phyloP scores from a whole-genome alignment of 2,113 vertebrate species.

The Callipepla squamata region DNA sequence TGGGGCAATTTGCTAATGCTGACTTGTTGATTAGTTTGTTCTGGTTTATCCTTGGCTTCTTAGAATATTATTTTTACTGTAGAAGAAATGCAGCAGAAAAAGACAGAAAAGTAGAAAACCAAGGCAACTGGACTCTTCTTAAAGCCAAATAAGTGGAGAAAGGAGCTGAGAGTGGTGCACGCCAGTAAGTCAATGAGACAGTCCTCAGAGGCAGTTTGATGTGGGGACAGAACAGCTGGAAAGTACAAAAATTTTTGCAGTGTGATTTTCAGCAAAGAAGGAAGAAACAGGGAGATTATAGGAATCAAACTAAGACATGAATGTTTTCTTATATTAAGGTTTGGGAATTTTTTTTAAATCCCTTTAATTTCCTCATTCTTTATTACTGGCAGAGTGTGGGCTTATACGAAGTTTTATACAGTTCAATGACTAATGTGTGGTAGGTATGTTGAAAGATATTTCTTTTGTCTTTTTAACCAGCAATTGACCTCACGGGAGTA shows the following conservation, averaged over 20 bases:
- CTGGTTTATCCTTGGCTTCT: background rate
- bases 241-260: background rate
- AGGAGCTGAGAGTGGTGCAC: background rate
- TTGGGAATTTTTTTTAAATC: background rate
- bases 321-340: background rate
- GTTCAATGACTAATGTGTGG: background rate
- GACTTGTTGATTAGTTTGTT: background rate
- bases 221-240: background rate
- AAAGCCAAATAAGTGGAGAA: background rate
- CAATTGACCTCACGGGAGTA: constrained; percentile 15
- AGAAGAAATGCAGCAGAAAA: background rate
- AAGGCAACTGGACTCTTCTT: background rate
- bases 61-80: background rate
- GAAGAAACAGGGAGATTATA: background rate
- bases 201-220: background rate
- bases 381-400: background rate
- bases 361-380: constrained; percentile 58
- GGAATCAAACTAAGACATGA: background rate
- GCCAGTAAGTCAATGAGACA: background rate
- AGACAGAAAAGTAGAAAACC: background rate
- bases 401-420: constrained; percentile 11
- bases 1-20: background rate
- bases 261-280: background rate
- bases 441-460: constrained; percentile 1
- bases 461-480: constrained; percentile 46